Evolutionary conservation across 1,140 invertebrate species (phyloP), one percentile per base, ranked within the genome.

Genomic region (Octopus sinensis): DNA sequence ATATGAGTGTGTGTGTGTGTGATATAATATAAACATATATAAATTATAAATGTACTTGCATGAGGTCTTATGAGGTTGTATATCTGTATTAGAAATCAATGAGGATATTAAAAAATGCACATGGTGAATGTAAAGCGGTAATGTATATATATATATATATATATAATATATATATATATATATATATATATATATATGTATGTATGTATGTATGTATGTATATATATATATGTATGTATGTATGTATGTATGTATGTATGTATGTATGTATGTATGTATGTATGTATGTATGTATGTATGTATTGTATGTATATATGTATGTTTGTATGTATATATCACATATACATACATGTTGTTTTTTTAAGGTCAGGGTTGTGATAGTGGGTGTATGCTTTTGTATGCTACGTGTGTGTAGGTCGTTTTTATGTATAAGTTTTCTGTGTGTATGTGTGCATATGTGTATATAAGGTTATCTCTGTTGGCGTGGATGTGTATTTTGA

Each of bases 121-220:
- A n/a, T n/a, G n/a, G n/a, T n/a, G n/a, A n/a, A n/a, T n/a, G n/a
- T n/a, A n/a, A n/a, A n/a, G n/a, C n/a, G n/a, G n/a, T n/a, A n/a
- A n/a, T n/a, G n/a, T n/a, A n/a, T n/a, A n/a, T n/a, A n/a, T n/a
- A n/a, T n/a, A n/a, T n/a, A n/a, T n/a, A n/a, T 62, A 62, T 62
- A 62, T 62, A 62, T 62, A 62, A 62, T 62, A 62, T 62, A 62
- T 62, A 62, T 62, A 62, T 62, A 62, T 62, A 62, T 62, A 62
- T 62, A 62, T 62, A 62, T 62, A 62, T 62, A 62, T 62, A 62
- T 62, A 62, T 62, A 62, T 62, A 62, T 62, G 17, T 62, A 62
- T 62, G 17, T 62, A 62, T 62, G 17, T 62, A 62, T 62, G 17
- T 62, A 62, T 62, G 17, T 62, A 62, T 9, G 17, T 62, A 62